phyloP scores from a whole-genome alignment of 2,888 invertebrate species.

The Formica aserva region DNA sequence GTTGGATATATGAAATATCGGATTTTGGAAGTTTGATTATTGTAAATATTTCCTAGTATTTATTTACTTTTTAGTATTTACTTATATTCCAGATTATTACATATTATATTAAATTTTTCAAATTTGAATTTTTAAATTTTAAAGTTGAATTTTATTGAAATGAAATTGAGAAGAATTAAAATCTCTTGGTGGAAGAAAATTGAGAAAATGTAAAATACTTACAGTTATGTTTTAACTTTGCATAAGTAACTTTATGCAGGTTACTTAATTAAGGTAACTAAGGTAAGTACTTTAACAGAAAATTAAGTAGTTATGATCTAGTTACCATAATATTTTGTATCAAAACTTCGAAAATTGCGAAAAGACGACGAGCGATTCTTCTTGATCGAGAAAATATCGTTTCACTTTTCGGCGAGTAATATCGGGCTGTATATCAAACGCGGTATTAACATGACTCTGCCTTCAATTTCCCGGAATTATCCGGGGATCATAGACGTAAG shows the following conservation, averaged over 20 bases:
- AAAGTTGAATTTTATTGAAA: not conserved
- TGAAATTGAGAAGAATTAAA: not conserved
- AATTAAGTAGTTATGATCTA: conserved; percentile 8
- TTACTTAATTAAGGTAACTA: conserved; percentile 14
- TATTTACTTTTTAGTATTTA: not conserved
- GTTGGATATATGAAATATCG: conserved; percentile 34
- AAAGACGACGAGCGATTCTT: conserved; percentile 21
- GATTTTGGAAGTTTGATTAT: conserved; percentile 22
- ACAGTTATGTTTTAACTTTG: conserved; percentile 17
- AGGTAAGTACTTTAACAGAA: conserved; percentile 12
- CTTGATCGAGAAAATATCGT: not conserved
- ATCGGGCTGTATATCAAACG: not conserved
- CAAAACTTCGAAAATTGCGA: conserved; percentile 12
- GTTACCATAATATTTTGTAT: conserved; percentile 17
- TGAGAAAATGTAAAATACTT: not conserved
- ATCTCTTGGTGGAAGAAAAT: not conserved
- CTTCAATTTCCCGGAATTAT: conserved; percentile 40
- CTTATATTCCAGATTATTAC: not conserved
- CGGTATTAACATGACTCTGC: not conserved
- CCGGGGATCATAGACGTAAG: conserved; percentile 17
- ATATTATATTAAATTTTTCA: conserved; percentile 1
- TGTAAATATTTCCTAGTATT: not conserved
- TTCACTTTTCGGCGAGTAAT: not conserved
- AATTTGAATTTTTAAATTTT: not conserved
- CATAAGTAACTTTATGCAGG: conserved; percentile 8